Base-by-base conservation (phyloP, 2,888 invertebrate species). In the Ennomos quercinarius region DNA sequence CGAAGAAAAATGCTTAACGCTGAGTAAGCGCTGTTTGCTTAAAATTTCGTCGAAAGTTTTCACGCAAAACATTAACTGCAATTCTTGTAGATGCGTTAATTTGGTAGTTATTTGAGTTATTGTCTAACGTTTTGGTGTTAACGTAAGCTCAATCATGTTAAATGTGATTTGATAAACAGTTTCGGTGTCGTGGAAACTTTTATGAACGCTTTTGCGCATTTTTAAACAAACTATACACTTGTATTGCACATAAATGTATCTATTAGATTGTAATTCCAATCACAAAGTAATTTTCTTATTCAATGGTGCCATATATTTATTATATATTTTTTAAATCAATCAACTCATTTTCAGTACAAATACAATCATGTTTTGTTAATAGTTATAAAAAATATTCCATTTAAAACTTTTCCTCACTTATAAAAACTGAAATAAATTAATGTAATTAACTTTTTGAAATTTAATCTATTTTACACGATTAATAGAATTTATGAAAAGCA, bases 161-260 rank as follows among this genome's bases (percentile, higher is more conserved):
- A 74, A 77, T 84, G 84, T 87, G 81, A 80, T 83, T 81, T 81
- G 85, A 82, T 81, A 77, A 70, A 80, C 78, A 72, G 76, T 87
- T 90, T 91, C 85, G 84, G 76, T 91, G 90, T 91, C 84, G 88
- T 89, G 83, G 70, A 78, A 67, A 78, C 76, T 86, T 88, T 87
- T 89, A 81, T 84, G 78, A 87, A 88, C 87, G 91, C 91, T 89
- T 91, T 91, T 91, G 90, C 91, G 90, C 87, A 80, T 84, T 86
- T 82, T 87, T 72, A 70, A 80, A 75, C 53, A 59, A 64, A 65
- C 63, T 70, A 66, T 79, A 78, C 73, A 78, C 75, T 74, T 68
- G 63, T 74, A 73, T 68, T 62, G 74, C 77, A 76, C 76, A 38
- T 63, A 54, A 54, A 67, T 71, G 64, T 76, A 69, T 69, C 57